Evolutionary conservation across 30 jellyfish, hydroid and myxozoan genomes (phyloP).

Genomic region (Chrysaora quinquecirrha): DNA sequence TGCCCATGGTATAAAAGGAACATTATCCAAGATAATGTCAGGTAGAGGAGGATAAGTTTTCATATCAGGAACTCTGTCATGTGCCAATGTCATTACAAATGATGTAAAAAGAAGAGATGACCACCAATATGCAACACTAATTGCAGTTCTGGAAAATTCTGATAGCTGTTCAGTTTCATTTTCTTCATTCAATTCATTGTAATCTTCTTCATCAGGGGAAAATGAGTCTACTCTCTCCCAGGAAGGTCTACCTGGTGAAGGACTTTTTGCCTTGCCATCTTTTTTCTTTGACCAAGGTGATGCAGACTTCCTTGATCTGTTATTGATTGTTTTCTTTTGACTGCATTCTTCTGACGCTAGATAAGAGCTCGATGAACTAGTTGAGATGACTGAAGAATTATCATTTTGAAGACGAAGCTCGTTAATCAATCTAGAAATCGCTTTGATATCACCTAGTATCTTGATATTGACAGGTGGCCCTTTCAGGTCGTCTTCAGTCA

Average conservation of each 20-base stretch:
- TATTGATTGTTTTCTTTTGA: conserved; percentile 12
- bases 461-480: conserved; percentile 86
- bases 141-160: conserved; percentile 70
- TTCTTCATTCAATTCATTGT: neutral
- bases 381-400: conserved; percentile 16
- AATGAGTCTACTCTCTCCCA: conserved; percentile 67
- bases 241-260: neutral
- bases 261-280: neutral
- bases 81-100: conserved; percentile 88
- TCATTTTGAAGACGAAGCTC: conserved; percentile 38
- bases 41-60: conserved; percentile 96
- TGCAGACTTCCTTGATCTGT: neutral
- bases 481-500: conserved; percentile 71
- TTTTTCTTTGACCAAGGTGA: neutral
- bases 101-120: conserved; percentile 77
- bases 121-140: conserved; percentile 74
- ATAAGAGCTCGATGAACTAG: conserved; percentile 13
- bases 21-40: conserved; percentile 81
- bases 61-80: conserved; percentile 94
- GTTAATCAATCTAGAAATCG: conserved; percentile 28
- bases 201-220: conserved; percentile 60
- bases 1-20: conserved; percentile 99
- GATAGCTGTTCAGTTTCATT: conserved; percentile 33
- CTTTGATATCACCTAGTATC: conserved; percentile 84
- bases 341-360: neutral